Evolutionary conservation across 2,888 invertebrate species (phyloP), one percentile per base, ranked within the genome.

Genomic region (Tetramorium bicarinatum): DNA sequence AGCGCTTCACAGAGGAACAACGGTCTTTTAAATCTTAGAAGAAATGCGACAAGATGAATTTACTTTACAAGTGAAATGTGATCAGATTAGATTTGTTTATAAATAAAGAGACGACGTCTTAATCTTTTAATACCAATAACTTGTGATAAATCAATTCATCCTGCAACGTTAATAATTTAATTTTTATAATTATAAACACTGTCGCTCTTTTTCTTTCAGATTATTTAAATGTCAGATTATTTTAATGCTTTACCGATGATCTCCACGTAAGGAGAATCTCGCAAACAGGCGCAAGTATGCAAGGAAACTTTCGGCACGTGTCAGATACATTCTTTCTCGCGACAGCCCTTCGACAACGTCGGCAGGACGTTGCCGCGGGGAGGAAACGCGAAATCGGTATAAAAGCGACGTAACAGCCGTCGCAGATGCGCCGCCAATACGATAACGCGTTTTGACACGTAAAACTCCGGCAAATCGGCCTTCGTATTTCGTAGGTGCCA

Each of bases 391-490:
- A 52, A 85, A 83, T 87, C 88, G 76, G 47, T 52, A 74, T 49
- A 61, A 52, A 47, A 66, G 67, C 64, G 72, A 75, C 69, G 76
- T 34, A 59, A 66, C 81, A 82, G 75, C 72, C 83, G 84, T 89
- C 77, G 76, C 34, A 49, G 44, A 82, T 83, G 82, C 85, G 67
- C 83, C 77, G 83, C 82, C 90, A 82, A 89, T 85, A 84, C 84
- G 90, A 86, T 90, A 87, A 90, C 87, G 84, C 89, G 82, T 87
- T 88, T 85, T 84, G 90, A 90, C 89, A 84, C 86, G 87, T 87
- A 87, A 90, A 89, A 87, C 85, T 88, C 82, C 59, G 82, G 81
- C 85, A 90, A 89, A 89, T 88, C 88, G 89, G 75, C 80, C 79
- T 81, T 72, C 82, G 82, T 82, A 67, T 52, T 82, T 82, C 67